A percentile compares a stretch with the other conserved stretches of the same genome.
Evolutionary conservation across 2,797 vertebrate species (phyloP).

Genomic region (Babyrousa celebensis): DNA sequence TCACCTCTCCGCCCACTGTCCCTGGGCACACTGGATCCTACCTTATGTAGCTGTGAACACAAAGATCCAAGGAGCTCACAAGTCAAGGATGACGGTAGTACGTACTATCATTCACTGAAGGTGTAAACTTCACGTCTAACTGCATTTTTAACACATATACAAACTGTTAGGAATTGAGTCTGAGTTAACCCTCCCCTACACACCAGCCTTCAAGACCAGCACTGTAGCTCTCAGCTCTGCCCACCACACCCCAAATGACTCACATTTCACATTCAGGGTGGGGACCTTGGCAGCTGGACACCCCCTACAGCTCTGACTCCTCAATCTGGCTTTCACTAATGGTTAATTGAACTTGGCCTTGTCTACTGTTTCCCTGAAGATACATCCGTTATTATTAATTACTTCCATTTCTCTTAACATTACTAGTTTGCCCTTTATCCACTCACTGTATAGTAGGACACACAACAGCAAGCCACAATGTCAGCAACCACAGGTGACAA

Average conservation of each 20-base stretch:
- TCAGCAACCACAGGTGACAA: not conserved
- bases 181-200: not conserved
- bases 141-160: not conserved
- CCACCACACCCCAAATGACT: not conserved
- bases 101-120: not conserved
- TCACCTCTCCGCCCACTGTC: not conserved
- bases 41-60: not conserved
- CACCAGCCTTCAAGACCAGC: not conserved
- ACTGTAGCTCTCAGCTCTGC: not conserved
- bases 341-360: not conserved
- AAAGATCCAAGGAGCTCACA: not conserved
- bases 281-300: not conserved
- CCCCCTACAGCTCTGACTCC: not conserved
- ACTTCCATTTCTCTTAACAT: not conserved
- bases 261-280: not conserved
- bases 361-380: conserved; percentile 13
- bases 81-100: not conserved
- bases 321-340: conserved; percentile 6
- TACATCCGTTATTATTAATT: not conserved
- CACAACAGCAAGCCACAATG: not conserved
- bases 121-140: not conserved
- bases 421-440: not conserved
- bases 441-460: not conserved
- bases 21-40: not conserved
- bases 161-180: not conserved